Base-by-base conservation (phyloP, 1,140 invertebrate species). In the Listronotus bonariensis region DNA sequence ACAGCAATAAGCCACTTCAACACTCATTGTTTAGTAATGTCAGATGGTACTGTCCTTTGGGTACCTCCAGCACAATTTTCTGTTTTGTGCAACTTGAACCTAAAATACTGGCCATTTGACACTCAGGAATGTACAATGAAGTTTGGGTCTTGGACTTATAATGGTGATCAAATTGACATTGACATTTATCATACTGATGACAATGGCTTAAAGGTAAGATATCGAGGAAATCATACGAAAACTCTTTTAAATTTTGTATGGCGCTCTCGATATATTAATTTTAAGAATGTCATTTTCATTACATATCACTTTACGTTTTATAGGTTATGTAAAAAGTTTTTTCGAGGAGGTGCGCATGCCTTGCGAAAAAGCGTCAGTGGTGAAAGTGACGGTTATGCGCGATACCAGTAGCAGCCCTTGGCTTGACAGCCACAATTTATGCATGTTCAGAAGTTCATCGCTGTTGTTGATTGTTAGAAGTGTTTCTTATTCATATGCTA, bases 71-170 rank as follows among this genome's bases (percentile, higher is more conserved):
- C 85, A 0, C 84, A 87, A 58, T 87, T 89, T 62, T 79, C 83
- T 2, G 83, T 84, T 1, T 86, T 87, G 61, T 92, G 90, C 71
- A 77, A 83, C 40, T 75, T 91, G 12, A 84, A 91, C 75, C 78
- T 92, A 40, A 80, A 80, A 14, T 79, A 83, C 26, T 92, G 89
- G 87, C 90, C 90, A 0, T 89, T 86, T 63, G 90, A 92, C 74
- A 80, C 78, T n/a, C 90, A 92, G 73, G 79, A 72, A 0, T 93
- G 91, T 71, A 72, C 70, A 2, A 69, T 92, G 1, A 82, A 81
- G 60, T 80, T 92, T 12, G 89, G 88, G 6, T 88, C 87, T 0
- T 89, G 87, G 87, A 87, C 88, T 5, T 87, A 89, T 68, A 80
- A 85, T 69, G 87, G 87, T 1, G 80, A 84, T 43, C 82, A 88